phyloP scores from a whole-genome alignment of 2,113 vertebrate genomes.

The Hippocampus mohnikei region DNA sequence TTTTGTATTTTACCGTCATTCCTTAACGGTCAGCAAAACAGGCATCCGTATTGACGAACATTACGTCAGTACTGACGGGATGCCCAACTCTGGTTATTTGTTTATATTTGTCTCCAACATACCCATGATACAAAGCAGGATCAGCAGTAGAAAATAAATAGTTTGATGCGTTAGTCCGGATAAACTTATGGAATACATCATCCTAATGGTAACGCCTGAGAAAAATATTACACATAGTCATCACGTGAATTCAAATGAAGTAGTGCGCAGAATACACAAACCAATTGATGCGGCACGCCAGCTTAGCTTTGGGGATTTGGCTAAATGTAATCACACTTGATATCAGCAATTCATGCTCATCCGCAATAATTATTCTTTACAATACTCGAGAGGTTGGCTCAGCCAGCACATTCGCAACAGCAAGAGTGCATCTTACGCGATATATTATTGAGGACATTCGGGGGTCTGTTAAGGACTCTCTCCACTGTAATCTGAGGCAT shows the following conservation, averaged over 20 bases:
- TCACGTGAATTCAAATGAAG: constrained; percentile 30
- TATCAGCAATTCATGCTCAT: constrained; percentile 35
- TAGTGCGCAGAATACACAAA: constrained; percentile 32
- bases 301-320: constrained; percentile 38
- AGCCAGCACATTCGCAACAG: constrained; percentile 8
- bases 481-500: constrained; percentile 28
- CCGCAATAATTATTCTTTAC: constrained; percentile 39
- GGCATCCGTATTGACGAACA: too few species aligned
- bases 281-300: constrained; percentile 25
- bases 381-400: constrained; percentile 41
- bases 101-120: neutral
- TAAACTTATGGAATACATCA: constrained; percentile 3
- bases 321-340: constrained; percentile 33
- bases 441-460: constrained; percentile 66
- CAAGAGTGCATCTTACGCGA: constrained; percentile 40
- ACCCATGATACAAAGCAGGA: neutral
- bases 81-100: neutral
- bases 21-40: too few species aligned
- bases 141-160: neutral
- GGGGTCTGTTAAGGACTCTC: constrained; percentile 27
- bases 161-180: neutral
- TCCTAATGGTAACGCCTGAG: constrained; percentile 12
- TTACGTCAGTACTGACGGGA: too few species aligned
- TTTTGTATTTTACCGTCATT: too few species aligned
- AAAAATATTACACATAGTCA: constrained; percentile 12